A percentile compares a stretch with the other conserved stretches of the same genome.
Conservation (phyloP, 1,140 invertebrate species). For the Neodiprion lecontei region DNA sequence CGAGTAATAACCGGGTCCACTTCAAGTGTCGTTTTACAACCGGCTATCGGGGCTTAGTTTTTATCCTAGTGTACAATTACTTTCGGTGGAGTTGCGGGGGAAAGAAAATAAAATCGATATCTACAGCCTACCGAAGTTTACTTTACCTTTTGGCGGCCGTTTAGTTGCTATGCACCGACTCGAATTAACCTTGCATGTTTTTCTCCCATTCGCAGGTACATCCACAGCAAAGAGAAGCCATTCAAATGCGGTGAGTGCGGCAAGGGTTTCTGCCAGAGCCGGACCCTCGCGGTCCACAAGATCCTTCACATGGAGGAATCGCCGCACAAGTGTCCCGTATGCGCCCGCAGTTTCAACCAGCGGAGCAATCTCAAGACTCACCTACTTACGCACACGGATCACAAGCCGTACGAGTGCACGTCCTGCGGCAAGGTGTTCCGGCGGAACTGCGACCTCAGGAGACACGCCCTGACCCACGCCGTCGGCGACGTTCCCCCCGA, state of each 20-base stretch:
- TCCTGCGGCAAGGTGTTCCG: constrained; percentile 89
- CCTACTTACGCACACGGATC: constrained; percentile 92
- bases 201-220: constrained; percentile 78
- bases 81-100: background rate
- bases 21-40: background rate
- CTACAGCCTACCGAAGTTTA: constrained; percentile 9
- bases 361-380: constrained; percentile 93
- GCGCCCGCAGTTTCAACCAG: constrained; percentile 88
- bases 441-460: constrained; percentile 82
- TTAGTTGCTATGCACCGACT: no score
- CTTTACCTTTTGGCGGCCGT: constrained; percentile 6
- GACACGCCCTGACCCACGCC: constrained; percentile 85
- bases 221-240: constrained; percentile 96
- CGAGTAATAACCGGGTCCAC: background rate
- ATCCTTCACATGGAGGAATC: constrained; percentile 92
- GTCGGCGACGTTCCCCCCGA: constrained; percentile 81
- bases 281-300: constrained; percentile 93
- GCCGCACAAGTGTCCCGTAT: constrained; percentile 91
- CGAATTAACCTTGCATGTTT: background rate
- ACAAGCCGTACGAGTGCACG: constrained; percentile 93
- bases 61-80: background rate
- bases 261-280: constrained; percentile 95
- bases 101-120: background rate
- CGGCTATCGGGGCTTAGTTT: background rate
- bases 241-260: constrained; percentile 96